Evolutionary conservation across 2,797 vertebrate species (phyloP).

Genomic region (Arctocebus calabarensis): DNA sequence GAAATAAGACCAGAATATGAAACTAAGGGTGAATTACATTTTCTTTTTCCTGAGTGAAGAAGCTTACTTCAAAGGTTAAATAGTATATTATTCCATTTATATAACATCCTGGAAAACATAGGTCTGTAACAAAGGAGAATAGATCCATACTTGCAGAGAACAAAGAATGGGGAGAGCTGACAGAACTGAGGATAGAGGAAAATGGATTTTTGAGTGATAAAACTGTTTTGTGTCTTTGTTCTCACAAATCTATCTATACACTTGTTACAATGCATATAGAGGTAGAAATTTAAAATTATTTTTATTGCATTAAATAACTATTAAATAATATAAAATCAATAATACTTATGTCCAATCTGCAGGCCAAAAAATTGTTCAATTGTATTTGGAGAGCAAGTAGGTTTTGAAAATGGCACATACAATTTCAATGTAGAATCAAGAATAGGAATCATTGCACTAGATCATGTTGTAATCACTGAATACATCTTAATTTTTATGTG

Average conservation of each 20-base stretch:
- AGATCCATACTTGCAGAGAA: neutral
- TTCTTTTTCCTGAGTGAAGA: neutral
- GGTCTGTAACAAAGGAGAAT: neutral
- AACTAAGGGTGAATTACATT: neutral
- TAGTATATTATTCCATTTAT: neutral
- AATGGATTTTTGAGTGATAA: neutral
- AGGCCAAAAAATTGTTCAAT: neutral
- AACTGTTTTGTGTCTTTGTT: neutral
- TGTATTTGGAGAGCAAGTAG: neutral
- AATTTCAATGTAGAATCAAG: neutral
- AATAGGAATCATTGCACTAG: neutral
- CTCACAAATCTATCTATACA: neutral
- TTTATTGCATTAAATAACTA: neutral
- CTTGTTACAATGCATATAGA: neutral
- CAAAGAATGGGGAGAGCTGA: neutral
- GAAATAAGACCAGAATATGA: neutral
- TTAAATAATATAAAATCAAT: constrained; percentile 10
- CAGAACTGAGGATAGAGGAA: neutral
- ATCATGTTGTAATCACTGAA: neutral
- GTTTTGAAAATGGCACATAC: neutral
- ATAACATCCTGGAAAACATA: neutral
- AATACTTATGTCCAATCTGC: neutral
- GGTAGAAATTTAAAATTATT: neutral
- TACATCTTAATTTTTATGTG: neutral
- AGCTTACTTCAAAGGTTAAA: neutral